Conservation (phyloP, 2,888 invertebrate genomes). For the Thecophora atra region DNA sequence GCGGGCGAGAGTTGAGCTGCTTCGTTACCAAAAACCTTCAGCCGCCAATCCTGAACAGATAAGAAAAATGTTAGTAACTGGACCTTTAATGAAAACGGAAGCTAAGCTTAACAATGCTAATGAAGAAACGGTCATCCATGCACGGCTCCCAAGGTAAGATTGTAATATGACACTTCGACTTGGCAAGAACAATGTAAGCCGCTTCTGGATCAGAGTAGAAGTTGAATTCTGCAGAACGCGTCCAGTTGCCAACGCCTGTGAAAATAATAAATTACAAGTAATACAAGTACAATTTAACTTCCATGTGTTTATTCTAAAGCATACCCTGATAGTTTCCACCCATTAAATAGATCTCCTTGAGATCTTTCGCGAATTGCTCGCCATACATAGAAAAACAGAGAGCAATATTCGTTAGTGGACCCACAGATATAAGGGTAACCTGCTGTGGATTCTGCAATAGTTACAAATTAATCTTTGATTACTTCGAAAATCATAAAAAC, state of each 20-base stretch:
- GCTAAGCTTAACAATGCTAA: slow-evolving; percentile 55
- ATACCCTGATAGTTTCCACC: slow-evolving; percentile 79
- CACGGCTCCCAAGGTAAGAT: slow-evolving; percentile 79
- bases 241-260: slow-evolving; percentile 70
- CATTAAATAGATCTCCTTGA: slow-evolving; percentile 79
- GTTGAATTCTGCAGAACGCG: slow-evolving; percentile 78
- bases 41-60: slow-evolving; percentile 68
- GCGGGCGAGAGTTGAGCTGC: slow-evolving; percentile 54
- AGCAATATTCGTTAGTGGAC: slow-evolving; percentile 83
- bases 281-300: not conserved
- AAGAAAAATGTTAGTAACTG: not conserved
- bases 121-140: slow-evolving; percentile 58
- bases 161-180: slow-evolving; percentile 69
- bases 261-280: not conserved
- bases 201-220: slow-evolving; percentile 82
- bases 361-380: slow-evolving; percentile 69
- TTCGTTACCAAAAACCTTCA: slow-evolving; percentile 65
- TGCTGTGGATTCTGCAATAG: slow-evolving; percentile 66
- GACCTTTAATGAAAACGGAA: not conserved
- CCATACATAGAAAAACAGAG: slow-evolving; percentile 76
- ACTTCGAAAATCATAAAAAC: not conserved
- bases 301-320: slow-evolving; percentile 4
- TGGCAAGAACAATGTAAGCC: slow-evolving; percentile 75
- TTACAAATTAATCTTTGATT: not conserved
- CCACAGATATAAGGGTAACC: slow-evolving; percentile 74